Evolutionary conservation across 1,140 invertebrate species (phyloP).

Genomic region (Lucilia sericata): DNA sequence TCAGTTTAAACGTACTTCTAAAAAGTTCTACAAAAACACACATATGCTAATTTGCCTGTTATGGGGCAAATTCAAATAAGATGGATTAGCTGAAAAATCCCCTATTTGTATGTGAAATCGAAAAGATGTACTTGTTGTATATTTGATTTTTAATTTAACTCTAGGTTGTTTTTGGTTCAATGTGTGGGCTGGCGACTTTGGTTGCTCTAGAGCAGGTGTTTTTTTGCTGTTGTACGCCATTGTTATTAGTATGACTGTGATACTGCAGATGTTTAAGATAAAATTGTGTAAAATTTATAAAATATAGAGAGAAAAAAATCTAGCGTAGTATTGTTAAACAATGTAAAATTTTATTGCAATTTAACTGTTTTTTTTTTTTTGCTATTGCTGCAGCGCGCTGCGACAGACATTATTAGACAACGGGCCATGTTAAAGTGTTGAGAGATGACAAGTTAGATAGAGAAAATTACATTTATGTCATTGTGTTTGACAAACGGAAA

Average conservation of each 20-base stretch:
- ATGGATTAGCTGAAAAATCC: neutral
- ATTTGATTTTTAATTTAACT: neutral
- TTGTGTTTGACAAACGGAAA: constrained; percentile 3
- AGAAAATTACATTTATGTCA: constrained; percentile 4
- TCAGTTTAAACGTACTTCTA: too few relatives aligned
- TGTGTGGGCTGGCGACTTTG: neutral
- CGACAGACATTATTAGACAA: neutral
- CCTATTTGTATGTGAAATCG: neutral
- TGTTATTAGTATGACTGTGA: neutral
- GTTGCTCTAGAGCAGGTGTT: neutral
- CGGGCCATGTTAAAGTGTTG: neutral
- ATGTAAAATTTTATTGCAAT: constrained; percentile 7
- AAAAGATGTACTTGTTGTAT: too few relatives aligned
- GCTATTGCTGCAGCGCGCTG: neutral
- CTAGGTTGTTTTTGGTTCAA: neutral
- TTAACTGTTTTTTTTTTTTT: neutral
- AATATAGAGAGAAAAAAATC: neutral
- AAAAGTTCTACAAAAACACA: too few relatives aligned
- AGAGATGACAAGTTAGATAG: constrained; percentile 5
- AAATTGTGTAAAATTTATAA: neutral
- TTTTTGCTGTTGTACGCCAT: neutral
- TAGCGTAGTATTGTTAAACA: neutral
- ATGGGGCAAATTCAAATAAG: neutral
- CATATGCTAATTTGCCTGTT: too few relatives aligned
- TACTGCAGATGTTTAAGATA: neutral